Base-by-base conservation (phyloP, 2,113 vertebrate species). In the Meriones unguiculatus region DNA sequence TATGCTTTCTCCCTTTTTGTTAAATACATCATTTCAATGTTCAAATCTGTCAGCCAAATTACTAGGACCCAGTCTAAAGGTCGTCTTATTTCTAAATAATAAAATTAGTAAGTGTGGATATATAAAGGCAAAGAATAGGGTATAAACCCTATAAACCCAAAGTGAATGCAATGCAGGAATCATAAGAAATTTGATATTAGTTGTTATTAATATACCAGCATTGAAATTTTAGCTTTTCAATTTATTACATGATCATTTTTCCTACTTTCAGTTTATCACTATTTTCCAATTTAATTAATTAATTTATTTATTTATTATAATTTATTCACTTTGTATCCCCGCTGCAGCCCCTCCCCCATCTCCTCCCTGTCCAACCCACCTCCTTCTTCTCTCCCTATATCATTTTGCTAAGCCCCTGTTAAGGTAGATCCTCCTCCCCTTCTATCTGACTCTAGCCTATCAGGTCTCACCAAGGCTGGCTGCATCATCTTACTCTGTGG, bases 11-110 rank as follows among this genome's bases (percentile, higher is more conserved):
- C 30, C 30, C 28, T 52, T 69, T 52, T 15, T 87, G 82, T 95
- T 94, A 97, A 93, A 96, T 75, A 41, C 17, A 54, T 89, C 35
- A 93, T 64, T 75, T 17, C 7, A 91, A 64, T 95, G 54, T 97
- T 98, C 89, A 95, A 89, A 59, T 87, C 65, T 96, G 78, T 96
- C 96, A 90, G 73, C 41, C 85, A 38, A 88, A 86, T n/a, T 25
- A 70, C 18, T 82, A 28, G 18, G 76, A 52, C 65, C 32, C 50
- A 76, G n/a, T 76, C 81, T 85, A 7, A 69, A 88, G 11, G 25
- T 1, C 77, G 41, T 87, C 35, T 69, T 85, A 65, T 78, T 20
- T 65, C n/a, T 78, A 87, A n/a, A 91, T 84, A 90, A 92, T 15
- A 87, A 32, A 24, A 3, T 35, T 69, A 0, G 0, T 14, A 30